These are phyloP conservation scores for Carassius gibelio DNA, from an alignment of 2,113 vertebrate genomes.

Conservation along the genomic window DNA sequence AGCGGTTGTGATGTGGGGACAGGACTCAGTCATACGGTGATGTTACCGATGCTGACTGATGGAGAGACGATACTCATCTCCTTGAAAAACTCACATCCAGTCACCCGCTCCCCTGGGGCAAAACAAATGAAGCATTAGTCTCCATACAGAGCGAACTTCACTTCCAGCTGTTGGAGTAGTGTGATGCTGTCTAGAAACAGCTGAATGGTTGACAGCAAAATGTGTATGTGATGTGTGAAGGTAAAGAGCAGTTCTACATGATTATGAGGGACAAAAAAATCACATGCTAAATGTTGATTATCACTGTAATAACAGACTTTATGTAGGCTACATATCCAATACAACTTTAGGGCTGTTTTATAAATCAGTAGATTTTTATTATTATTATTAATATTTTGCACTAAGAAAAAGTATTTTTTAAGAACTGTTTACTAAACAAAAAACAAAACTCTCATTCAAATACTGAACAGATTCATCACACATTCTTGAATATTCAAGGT, in stretches of 20 bases:
- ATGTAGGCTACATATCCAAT: not conserved
- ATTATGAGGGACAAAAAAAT: no score
- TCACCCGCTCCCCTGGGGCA: not conserved
- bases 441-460: not conserved
- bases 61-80: slow-evolving; percentile 17
- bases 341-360: not conserved
- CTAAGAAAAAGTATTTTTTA: no score
- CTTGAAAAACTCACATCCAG: slow-evolving; percentile 3
- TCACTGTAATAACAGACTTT: not conserved
- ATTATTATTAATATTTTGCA: no score
- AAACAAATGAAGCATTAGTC: slow-evolving; percentile 13
- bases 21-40: slow-evolving; percentile 17
- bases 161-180: not conserved
- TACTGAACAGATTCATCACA: not conserved
- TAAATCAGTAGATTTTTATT: no score
- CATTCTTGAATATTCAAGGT: not conserved
- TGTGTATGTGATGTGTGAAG: not conserved
- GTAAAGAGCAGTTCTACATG: no score
- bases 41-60: slow-evolving; percentile 20
- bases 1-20: slow-evolving; percentile 8
- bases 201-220: not conserved
- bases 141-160: not conserved
- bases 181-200: not conserved
- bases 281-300: not conserved
- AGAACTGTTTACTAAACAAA: no score